These are phyloP conservation scores for Orientallactaga sibirica DNA, from an alignment of 2,797 vertebrate species.

Conservation along the genomic window DNA sequence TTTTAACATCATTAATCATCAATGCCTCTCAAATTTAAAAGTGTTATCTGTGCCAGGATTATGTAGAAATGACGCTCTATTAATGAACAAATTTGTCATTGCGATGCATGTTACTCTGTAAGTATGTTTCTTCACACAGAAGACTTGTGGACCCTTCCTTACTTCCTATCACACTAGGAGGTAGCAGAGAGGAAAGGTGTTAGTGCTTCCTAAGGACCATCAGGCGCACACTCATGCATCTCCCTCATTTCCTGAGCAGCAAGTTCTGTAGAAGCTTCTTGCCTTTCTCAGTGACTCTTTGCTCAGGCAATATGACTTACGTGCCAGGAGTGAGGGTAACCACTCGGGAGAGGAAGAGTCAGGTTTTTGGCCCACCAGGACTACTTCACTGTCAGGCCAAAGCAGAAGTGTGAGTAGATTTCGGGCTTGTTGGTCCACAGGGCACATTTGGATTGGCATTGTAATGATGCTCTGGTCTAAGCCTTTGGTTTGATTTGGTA, in stretches of 20 bases:
- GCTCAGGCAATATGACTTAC: not conserved
- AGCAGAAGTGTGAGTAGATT: not conserved
- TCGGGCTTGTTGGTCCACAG: not conserved
- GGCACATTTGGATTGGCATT: not conserved
- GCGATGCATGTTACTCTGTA: not conserved
- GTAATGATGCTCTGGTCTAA: not conserved
- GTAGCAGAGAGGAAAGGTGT: too few relatives aligned
- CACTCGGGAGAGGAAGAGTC: not conserved
- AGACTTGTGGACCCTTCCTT: not conserved
- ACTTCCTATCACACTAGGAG: not conserved
- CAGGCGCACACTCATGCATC: rapidly evolving
- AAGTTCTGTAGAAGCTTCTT: not conserved
- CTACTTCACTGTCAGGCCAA: not conserved
- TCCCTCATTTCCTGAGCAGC: not conserved
- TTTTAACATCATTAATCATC: not conserved
- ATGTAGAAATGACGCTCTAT: not conserved
- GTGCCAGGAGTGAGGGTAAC: not conserved
- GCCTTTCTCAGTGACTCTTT: not conserved
- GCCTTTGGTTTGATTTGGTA: not conserved
- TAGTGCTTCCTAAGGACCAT: not conserved
- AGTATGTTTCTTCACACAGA: not conserved
- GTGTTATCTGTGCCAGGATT: not conserved
- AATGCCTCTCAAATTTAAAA: constrained; percentile 35
- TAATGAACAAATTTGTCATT: not conserved
- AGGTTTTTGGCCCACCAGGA: not conserved